A percentile compares a stretch with the other conserved stretches of the same genome.
Conservation (phyloP, 2,888 invertebrate genomes). For the Augiades crinisus region DNA sequence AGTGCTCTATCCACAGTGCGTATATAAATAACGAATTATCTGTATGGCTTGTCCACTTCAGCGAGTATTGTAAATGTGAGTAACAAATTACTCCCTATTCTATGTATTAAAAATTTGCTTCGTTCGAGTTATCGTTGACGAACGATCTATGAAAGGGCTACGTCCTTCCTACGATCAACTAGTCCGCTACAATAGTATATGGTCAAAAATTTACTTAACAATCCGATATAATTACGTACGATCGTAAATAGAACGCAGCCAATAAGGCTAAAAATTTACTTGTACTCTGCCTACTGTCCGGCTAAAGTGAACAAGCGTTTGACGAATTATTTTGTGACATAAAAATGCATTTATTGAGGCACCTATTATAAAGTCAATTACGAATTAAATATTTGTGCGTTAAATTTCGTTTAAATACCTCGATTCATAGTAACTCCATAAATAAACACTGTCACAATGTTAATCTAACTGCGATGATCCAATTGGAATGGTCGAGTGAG, state of each 20-base stretch:
- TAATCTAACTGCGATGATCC: constrained; percentile 42
- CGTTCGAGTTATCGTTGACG: neutral
- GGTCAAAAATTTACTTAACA: constrained; percentile 15
- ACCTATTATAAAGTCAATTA: constrained; percentile 47
- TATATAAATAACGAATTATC: constrained; percentile 20
- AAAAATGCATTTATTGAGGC: constrained; percentile 58
- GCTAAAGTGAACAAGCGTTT: constrained; percentile 30
- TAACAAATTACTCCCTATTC: constrained; percentile 11
- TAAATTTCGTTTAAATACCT: constrained; percentile 28
- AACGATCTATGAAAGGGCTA: constrained; percentile 2
- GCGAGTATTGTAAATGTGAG: constrained; percentile 16
- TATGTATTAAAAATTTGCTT: constrained; percentile 16
- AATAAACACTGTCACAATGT: constrained; percentile 34
- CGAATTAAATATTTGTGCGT: constrained; percentile 59
- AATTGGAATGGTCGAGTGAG: constrained; percentile 66
- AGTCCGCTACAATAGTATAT: constrained; percentile 13
- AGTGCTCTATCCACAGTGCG: constrained; percentile 68
- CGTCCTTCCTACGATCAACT: constrained; percentile 18
- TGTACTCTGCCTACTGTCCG: constrained; percentile 25
- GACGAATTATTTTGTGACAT: constrained; percentile 55
- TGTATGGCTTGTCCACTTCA: constrained; percentile 21
- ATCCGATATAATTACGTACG: constrained; percentile 9
- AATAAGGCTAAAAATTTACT: constrained; percentile 20
- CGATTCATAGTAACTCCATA: constrained; percentile 16
- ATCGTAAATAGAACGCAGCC: constrained; percentile 16